Base-by-base conservation (phyloP, 2,797 vertebrate species). In the Enteromius anoplus region DNA sequence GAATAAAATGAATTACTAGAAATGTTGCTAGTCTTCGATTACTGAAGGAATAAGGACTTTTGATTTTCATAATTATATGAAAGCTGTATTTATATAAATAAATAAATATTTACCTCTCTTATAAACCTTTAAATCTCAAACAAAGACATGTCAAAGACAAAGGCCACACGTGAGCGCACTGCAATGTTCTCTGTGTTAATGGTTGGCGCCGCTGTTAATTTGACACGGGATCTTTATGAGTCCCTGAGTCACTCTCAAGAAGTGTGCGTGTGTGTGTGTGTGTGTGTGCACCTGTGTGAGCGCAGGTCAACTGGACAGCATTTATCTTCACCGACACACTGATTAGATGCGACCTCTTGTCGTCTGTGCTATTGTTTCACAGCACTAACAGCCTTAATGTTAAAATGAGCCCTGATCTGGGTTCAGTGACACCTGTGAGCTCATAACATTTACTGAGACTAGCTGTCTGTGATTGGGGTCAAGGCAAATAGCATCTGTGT, bases 261-360 rank as follows among this genome's bases (percentile, higher is more conserved):
- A 47, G 45, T 65, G n/a, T n/a, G n/a, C n/a, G n/a, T n/a, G 49
- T 70, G 69, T 40, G 76, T 79, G 45, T 21, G 66, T 32, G 72
- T 73, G 78, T 40, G 68, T 75, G 71, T 17, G 40, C 26, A 64
- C 71, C 70, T 47, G 75, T 66, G 26, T 62, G 80, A 70, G 78
- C 64, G 37, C 58, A 69, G 70, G 86, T 88, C 89, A 88, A 79
- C 49, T 86, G 60, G 86, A 84, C 86, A 87, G 89, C 87, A 92
- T 93, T 89, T 69, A 92, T 93, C 89, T 91, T 86, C 47, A 51
- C 62, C 91, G 91, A 91, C 90, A 92, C 81, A 23, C 83, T 90
- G 90, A 93, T 92, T 92, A 88, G 88, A 89, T 85, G 86, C 82
- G 70, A 84, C n/a, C 81, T 88, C 81, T 42, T 76, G 80, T 84